Evolutionary conservation across 2,113 vertebrate species (phyloP).

Genomic region (Campylomormyrus tamandua): DNA sequence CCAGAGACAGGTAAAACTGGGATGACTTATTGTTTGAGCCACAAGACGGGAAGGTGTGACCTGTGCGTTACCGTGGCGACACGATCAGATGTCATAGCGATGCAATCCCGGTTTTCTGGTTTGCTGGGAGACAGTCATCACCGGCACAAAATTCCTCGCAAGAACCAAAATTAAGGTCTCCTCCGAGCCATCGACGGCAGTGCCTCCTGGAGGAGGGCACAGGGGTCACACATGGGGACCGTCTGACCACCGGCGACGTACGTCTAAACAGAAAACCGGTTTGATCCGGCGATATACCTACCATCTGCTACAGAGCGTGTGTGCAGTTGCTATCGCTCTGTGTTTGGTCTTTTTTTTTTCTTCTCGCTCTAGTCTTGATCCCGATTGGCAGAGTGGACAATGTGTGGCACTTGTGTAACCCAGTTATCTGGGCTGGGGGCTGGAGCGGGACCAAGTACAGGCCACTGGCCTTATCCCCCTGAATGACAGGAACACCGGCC

Average conservation of each 20-base stretch:
- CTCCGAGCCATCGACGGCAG: neutral
- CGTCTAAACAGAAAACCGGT: neutral
- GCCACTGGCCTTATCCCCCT: neutral
- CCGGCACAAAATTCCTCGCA: neutral
- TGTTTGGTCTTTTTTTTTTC: too few species aligned
- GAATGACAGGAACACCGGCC: slow-evolving; percentile 10
- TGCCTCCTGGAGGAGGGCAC: neutral
- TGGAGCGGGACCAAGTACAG: neutral
- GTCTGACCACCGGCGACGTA: neutral
- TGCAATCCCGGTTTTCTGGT: neutral
- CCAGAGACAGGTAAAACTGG: neutral
- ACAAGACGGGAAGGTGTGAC: neutral
- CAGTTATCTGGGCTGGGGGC: neutral
- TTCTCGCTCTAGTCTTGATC: neutral
- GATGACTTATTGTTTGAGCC: neutral
- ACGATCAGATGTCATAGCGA: neutral
- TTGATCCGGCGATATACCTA: neutral
- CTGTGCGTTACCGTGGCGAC: neutral
- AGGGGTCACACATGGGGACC: neutral
- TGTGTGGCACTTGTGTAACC: neutral
- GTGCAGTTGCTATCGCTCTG: neutral
- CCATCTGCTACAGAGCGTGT: neutral
- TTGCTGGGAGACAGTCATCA: neutral
- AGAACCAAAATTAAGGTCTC: neutral
- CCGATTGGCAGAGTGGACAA: neutral